Evolutionary conservation across 2,113 vertebrate species (phyloP).

Genomic region (Ptilonorhynchus violaceus): DNA sequence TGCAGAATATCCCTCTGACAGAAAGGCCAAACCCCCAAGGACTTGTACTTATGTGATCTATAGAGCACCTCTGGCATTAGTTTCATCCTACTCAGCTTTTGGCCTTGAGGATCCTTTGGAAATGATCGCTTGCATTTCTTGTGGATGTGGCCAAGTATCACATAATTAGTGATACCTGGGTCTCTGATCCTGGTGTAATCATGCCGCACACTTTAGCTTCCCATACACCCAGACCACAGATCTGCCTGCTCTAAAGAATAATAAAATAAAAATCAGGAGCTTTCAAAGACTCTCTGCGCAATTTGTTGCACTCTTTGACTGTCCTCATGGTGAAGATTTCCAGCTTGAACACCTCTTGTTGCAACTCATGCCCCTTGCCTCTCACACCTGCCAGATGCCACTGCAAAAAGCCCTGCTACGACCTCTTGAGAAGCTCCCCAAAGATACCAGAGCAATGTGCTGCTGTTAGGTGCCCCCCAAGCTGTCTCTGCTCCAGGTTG

Average conservation of each 20-base stretch:
- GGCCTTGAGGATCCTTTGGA: not conserved
- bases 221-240: not conserved
- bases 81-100: not conserved
- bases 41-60: not conserved
- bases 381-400: not conserved
- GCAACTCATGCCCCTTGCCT: not conserved
- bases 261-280: not conserved
- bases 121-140: not conserved
- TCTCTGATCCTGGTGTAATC: not conserved
- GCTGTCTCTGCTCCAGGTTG: not conserved
- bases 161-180: not conserved
- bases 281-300: not conserved
- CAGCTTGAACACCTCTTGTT: not conserved
- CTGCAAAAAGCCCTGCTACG: not conserved
- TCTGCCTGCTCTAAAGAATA: not conserved
- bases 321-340: not conserved
- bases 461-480: not conserved
- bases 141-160: not conserved
- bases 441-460: not conserved
- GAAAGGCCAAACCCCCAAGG: not conserved
- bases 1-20: not conserved
- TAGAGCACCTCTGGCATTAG: not conserved
- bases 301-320: not conserved
- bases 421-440: not conserved
- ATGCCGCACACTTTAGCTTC: not conserved